Evolutionary conservation across 92 coral and sea anemone genomes (phyloP).

Genomic region (Epizoanthus stellaris): DNA sequence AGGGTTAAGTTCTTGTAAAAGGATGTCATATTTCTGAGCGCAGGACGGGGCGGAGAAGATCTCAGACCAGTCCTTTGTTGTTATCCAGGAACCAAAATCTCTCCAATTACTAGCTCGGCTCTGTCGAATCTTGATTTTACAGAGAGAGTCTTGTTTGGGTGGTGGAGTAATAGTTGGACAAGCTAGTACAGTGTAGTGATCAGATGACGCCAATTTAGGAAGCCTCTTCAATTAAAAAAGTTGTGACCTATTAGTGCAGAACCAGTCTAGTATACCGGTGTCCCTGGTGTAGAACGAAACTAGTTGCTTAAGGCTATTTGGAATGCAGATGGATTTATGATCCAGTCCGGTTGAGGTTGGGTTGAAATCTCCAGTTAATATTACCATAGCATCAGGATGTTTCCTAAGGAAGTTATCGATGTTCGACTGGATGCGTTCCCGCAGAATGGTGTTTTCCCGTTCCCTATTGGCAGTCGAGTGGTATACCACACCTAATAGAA

Average conservation of each 20-base stretch:
- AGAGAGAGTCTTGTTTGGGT: constrained; percentile 30
- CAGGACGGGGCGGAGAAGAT: neutral
- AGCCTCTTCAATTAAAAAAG: constrained; percentile 17
- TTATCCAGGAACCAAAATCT: constrained; percentile 37
- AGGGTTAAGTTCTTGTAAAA: constrained; percentile 8
- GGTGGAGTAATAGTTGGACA: constrained; percentile 18
- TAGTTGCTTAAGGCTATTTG: constrained; percentile 2
- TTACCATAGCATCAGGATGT: constrained; percentile 14
- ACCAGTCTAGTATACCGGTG: constrained; percentile 51
- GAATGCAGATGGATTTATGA: neutral
- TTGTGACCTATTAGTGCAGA: constrained; percentile 42
- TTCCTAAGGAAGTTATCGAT: constrained; percentile 11
- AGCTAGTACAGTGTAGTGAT: constrained; percentile 48
- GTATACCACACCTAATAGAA: constrained; percentile 41
- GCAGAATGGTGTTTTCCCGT: constrained; percentile 37
- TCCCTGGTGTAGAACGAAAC: constrained; percentile 23
- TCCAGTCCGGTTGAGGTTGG: neutral
- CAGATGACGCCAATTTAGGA: constrained; percentile 45
- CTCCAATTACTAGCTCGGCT: constrained; percentile 45
- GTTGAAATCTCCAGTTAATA: constrained; percentile 7
- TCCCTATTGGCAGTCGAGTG: constrained; percentile 46
- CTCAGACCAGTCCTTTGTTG: constrained; percentile 31
- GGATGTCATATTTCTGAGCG: neutral
- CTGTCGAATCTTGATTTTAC: constrained; percentile 34
- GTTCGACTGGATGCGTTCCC: constrained; percentile 37